phyloP scores from a whole-genome alignment of 1,140 invertebrate species.

The Listronotus oregonensis region DNA sequence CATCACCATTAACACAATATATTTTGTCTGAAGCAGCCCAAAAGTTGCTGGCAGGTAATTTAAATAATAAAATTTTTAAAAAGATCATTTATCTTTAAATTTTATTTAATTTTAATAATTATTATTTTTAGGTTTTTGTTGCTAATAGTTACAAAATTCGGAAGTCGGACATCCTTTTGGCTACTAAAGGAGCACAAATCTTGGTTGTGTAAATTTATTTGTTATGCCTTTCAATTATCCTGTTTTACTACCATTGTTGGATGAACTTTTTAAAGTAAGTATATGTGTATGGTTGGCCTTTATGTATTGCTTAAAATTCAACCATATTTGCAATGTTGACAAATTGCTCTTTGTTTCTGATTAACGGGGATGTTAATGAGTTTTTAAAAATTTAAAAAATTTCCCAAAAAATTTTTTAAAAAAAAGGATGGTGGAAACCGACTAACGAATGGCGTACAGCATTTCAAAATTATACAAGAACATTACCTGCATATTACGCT shows the following conservation, averaged over 20 bases:
- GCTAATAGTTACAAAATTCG: conserved; percentile 85
- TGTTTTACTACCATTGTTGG: conserved; percentile 86
- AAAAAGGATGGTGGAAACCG: conserved; percentile 89
- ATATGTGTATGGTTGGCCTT: neutral
- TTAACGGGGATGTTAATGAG: too few relatives aligned
- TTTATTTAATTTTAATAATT: too few relatives aligned
- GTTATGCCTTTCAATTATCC: conserved; percentile 99
- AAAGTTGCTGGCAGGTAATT: conserved; percentile 93
- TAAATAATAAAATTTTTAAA: neutral
- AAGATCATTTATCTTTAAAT: too few relatives aligned
- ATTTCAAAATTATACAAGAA: conserved; percentile 92
- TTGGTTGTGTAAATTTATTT: conserved; percentile 94
- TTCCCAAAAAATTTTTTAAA: too few relatives aligned
- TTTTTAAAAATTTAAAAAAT: too few relatives aligned
- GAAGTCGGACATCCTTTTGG: conserved; percentile 94
- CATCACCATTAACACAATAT: conserved; percentile 93
- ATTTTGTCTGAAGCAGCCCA: conserved; percentile 94
- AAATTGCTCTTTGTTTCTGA: too few relatives aligned
- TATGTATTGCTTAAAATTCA: neutral
- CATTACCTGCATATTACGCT: conserved; percentile 96
- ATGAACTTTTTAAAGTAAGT: conserved; percentile 81
- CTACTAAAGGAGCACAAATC: conserved; percentile 95
- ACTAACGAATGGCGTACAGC: conserved; percentile 86
- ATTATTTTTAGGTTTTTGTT: conserved; percentile 77
- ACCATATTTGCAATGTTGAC: neutral